phyloP scores from a whole-genome alignment of 2,888 invertebrate species.

The Pristionchus japonicus region DNA sequence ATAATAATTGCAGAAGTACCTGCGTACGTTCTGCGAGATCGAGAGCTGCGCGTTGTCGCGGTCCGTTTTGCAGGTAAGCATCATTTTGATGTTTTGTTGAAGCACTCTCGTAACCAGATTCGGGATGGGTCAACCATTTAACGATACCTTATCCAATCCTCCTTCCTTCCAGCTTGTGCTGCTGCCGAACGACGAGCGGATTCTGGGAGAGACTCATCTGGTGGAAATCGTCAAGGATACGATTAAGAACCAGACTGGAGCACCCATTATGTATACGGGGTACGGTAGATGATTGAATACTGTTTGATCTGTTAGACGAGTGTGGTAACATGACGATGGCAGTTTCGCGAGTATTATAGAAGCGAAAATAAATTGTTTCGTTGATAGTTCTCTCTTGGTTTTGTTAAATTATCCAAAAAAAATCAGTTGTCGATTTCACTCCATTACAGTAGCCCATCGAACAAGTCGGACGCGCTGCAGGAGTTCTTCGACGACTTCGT shows the following conservation, averaged over 20 bases:
- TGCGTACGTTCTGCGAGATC: conserved; percentile 41
- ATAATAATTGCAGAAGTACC: conserved; percentile 52
- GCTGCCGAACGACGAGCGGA: conserved; percentile 56
- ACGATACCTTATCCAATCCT: not conserved
- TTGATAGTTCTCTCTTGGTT: no score
- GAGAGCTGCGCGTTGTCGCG: conserved; percentile 87
- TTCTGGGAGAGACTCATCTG: conserved; percentile 48
- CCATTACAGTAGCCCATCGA: conserved; percentile 42
- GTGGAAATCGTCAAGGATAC: conserved; percentile 47
- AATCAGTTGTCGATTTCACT: not conserved
- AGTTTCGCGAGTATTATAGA: not conserved
- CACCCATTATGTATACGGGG: conserved; percentile 47
- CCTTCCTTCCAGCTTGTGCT: conserved; percentile 50
- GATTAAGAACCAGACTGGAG: conserved; percentile 41
- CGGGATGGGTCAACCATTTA: not conserved
- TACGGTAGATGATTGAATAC: conserved; percentile 41
- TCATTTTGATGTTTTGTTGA: not conserved
- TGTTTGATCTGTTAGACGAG: not conserved
- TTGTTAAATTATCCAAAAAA: no score
- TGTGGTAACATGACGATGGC: not conserved
- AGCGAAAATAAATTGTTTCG: not conserved
- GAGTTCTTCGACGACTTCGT: conserved; percentile 38
- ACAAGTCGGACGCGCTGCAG: not conserved
- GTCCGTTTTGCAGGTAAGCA: conserved; percentile 83
- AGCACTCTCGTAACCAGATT: not conserved